Evolutionary conservation across 2,888 invertebrate genomes (phyloP).

Genomic region (Bhutanitis thaidina): DNA sequence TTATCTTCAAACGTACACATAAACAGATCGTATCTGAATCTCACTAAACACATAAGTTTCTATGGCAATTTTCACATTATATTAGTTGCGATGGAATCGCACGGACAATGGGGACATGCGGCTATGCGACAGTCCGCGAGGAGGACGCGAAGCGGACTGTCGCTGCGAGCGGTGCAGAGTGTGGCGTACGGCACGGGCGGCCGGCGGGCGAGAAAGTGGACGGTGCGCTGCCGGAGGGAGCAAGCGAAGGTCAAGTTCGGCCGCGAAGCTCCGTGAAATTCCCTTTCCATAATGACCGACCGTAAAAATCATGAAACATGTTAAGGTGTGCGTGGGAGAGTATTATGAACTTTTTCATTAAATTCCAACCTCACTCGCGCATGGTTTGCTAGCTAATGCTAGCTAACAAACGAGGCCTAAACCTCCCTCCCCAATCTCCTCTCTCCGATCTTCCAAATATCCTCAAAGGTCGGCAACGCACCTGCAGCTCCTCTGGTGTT

Average conservation of each 20-base stretch:
- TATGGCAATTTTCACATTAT: background rate
- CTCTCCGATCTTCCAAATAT: no score
- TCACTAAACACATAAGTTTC: conserved; percentile 4
- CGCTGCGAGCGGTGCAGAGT: background rate
- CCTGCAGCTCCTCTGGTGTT: no score
- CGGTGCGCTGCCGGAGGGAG: conserved; percentile 39
- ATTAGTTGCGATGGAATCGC: background rate
- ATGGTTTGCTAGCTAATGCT: no score
- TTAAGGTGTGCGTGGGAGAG: background rate
- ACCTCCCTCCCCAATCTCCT: no score
- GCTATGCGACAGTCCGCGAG: background rate
- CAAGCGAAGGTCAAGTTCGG: conserved; percentile 67
- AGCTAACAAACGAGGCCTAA: no score
- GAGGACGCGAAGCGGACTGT: conserved; percentile 10
- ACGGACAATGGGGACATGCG: background rate
- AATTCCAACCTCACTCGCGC: no score
- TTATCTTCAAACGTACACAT: background rate
- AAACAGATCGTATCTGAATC: background rate
- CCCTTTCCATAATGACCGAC: background rate
- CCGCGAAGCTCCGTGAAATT: background rate
- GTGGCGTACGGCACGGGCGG: conserved; percentile 17
- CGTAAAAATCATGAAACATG: background rate
- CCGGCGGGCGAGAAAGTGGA: conserved; percentile 35
- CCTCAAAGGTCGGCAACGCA: no score
- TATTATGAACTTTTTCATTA: no score